Evolutionary conservation across 2,797 vertebrate genomes (phyloP), one percentile per base, ranked within the genome.

Genomic region (Anguilla obscura): DNA sequence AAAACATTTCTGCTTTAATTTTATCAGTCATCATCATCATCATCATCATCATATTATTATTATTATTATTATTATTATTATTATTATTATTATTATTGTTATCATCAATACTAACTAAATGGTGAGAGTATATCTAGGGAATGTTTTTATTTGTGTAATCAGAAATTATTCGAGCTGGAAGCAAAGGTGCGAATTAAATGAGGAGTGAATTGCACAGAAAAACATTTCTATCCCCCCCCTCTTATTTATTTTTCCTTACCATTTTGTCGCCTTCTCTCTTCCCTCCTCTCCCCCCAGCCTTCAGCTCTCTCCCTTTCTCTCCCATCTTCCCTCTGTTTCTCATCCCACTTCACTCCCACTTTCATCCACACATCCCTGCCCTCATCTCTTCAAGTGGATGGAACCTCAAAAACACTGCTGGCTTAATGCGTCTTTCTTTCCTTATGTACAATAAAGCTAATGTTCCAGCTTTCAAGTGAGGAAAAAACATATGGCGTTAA

Each of bases 401-500:
- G 12, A 85, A 50, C 66, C 50, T 48, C 33, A 7, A 48, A 79
- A 74, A 71, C 14, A 69, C 12, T 76, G 16, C 56, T 54, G 58
- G 30, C 63, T 74, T 74, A 66, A 85, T 30, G 58, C 74, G n/a
- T 66, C 60, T 66, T 12, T 8, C 54, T 54, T 85, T 33, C 36
- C 36, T 79, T 24, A 56, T 88, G 18, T 50, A 50, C 84, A 16
- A 56, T 85, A 74, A 79, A 63, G 84, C 87, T 85, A 85, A 79
- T 88, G 27, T 84, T 84, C 83, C 21, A 48, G 40, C 79, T 82
- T 45, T 82, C 79, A 82, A 48, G 9, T 82, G 79, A 82, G 24
- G 45, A 48, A 82, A 76, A 82, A 82, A 82, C 45, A 82, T 82
- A n/a, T 82, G 79, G 79, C 40, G 24, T 45, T 7, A 21, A 48